phyloP scores from a whole-genome alignment of 2,113 vertebrate species.

The Triplophysa tibetana region DNA sequence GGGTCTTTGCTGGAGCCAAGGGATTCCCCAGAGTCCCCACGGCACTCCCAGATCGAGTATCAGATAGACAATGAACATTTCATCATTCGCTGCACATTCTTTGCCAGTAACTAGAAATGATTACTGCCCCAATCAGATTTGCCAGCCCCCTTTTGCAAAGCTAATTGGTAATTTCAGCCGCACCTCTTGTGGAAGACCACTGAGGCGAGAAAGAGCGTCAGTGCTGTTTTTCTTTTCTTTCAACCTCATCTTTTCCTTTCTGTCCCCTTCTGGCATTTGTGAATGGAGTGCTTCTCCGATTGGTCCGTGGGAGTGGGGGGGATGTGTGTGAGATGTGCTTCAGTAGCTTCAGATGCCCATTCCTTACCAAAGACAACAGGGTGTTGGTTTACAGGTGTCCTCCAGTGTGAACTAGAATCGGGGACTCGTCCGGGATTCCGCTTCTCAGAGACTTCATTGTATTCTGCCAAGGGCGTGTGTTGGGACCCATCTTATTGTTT shows the following conservation, averaged over 20 bases:
- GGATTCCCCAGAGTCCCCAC: slow-evolving; percentile 63
- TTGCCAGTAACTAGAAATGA: slow-evolving; percentile 78
- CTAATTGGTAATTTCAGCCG: slow-evolving; percentile 91
- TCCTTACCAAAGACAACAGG: slow-evolving; percentile 33
- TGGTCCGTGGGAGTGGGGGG: slow-evolving; percentile 58
- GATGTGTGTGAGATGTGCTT: slow-evolving; percentile 64
- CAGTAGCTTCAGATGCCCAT: slow-evolving; percentile 75
- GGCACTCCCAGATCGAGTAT: slow-evolving; percentile 72
- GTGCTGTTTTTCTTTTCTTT: slow-evolving; percentile 76
- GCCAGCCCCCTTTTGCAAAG: slow-evolving; percentile 80
- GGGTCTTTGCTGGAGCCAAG: slow-evolving; percentile 59
- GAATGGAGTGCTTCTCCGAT: slow-evolving; percentile 78
- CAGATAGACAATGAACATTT: slow-evolving; percentile 80
- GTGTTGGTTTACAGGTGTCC: slow-evolving; percentile 73
- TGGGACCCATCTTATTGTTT: slow-evolving; percentile 29
- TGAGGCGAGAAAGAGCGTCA: slow-evolving; percentile 66
- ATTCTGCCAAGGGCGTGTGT: slow-evolving; percentile 23
- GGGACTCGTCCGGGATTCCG: slow-evolving; percentile 18
- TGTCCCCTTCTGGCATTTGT: slow-evolving; percentile 64
- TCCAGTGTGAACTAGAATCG: slow-evolving; percentile 66
- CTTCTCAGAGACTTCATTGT: neutral
- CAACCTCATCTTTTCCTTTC: slow-evolving; percentile 29
- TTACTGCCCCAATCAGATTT: slow-evolving; percentile 82
- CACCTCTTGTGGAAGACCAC: slow-evolving; percentile 80
- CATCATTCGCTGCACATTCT: slow-evolving; percentile 75